Evolutionary conservation across 92 coral and sea anemone genomes (phyloP), one percentile per base, ranked within the genome.

Genomic region (Parazoanthus swiftii): DNA sequence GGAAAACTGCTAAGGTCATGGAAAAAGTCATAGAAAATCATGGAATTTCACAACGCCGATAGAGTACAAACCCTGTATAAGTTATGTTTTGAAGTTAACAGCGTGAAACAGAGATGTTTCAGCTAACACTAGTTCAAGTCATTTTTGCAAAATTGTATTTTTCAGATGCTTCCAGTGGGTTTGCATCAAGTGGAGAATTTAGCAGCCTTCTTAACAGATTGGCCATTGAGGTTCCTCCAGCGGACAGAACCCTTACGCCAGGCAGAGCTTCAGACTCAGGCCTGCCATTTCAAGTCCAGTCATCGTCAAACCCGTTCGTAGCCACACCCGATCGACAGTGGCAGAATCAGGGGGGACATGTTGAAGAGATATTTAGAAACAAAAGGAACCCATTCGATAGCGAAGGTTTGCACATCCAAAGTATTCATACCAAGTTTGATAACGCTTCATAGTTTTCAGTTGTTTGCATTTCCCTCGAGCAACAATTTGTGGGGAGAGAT

Each of bases 241-340:
- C 81, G 6, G 86, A 88, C 50, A 89, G 91, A 56, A 89, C 95
- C 67, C 89, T 93, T 76, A 95, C 98, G 4, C 98, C 98, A 1
- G 92, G 92, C 0, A 88, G 93, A 82, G 70, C 91, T 0, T 76
- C 29, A 38, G 88, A n/a, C 48, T 44, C 54, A 5, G 74, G 67
- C 25, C 80, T 85, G 4, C 8, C 65, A 51, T 74, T 67, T n/a
- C 77, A 85, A 72, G 66, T 50, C 25, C 68, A 50, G 20, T 23
- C 48, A 14, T 68, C 84, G 4, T 75, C 65, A 8, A 48, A 88
- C 29, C 65, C 92, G 6, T 89, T 86, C 33, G 21, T 20, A 13
- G 88, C 85, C 29, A 85, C 92, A 77, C 78, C 90, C 50, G 74
- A 37, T 70, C 90, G 70, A 20, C 79, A 74, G 25, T 81, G 83